phyloP scores from a whole-genome alignment of 53 echinoderm and acorn worm species.

The Echinometra lucunter region DNA sequence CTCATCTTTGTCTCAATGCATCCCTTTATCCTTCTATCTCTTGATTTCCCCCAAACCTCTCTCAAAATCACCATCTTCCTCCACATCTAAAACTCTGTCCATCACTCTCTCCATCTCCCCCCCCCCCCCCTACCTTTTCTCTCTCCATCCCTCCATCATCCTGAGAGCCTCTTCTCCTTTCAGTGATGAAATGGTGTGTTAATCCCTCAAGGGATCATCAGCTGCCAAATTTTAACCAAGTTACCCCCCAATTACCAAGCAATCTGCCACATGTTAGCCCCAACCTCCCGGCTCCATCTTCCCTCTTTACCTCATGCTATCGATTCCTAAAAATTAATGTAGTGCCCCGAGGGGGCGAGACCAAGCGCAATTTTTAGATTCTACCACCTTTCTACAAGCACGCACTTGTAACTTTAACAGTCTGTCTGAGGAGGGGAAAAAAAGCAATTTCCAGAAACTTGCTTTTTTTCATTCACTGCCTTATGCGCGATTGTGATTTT shows the following conservation, averaged over 20 bases:
- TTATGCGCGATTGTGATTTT: not conserved
- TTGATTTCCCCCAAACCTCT: not conserved
- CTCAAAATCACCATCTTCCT: not conserved
- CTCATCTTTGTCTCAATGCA: too few relatives aligned
- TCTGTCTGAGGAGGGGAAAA: not conserved
- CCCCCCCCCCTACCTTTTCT: not conserved
- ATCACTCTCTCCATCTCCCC: constrained; percentile 1
- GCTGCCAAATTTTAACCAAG: constrained; percentile 55
- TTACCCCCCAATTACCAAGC: constrained; percentile 60
- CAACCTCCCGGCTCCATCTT: constrained; percentile 8
- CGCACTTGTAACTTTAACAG: constrained; percentile 30
- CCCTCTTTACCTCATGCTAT: constrained; percentile 26
- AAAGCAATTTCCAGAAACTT: not conserved
- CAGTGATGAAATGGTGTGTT: constrained; percentile 26
- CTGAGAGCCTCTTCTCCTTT: not conserved
- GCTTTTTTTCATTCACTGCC: not conserved
- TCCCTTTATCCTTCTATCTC: too few relatives aligned
- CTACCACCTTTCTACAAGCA: constrained; percentile 38
- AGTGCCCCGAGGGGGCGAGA: constrained; percentile 14
- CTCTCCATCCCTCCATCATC: not conserved
- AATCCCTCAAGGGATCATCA: constrained; percentile 57
- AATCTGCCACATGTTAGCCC: constrained; percentile 60
- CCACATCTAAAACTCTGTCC: not conserved
- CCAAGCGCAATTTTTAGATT: constrained; percentile 25
- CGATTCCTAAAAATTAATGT: constrained; percentile 58